Conservation (phyloP, 1,140 invertebrate genomes). For the Augochlora pura region DNA sequence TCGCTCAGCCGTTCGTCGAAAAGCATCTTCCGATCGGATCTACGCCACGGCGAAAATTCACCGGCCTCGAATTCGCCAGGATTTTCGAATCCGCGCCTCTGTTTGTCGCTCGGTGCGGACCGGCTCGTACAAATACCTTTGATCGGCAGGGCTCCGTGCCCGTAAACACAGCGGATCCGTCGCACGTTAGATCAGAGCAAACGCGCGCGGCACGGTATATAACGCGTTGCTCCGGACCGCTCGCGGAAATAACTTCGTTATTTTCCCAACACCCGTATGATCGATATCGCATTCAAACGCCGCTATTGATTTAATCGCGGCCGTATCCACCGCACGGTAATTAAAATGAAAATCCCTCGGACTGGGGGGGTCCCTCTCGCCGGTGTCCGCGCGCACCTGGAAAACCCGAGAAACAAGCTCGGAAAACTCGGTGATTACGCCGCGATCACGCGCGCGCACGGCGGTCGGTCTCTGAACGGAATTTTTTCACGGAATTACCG, state of each 20-base stretch:
- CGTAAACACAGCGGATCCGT: not conserved
- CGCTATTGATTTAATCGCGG: conserved; percentile 51
- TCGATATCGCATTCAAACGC: conserved; percentile 44
- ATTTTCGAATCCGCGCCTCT: too few relatives aligned
- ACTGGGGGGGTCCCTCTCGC: not conserved
- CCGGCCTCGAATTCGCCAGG: too few relatives aligned
- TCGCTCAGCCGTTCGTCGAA: too few relatives aligned
- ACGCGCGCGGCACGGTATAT: not conserved
- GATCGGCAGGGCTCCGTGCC: not conserved
- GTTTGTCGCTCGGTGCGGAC: too few relatives aligned
- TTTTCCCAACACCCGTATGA: conserved; percentile 53
- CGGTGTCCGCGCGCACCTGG: not conserved
- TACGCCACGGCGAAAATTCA: too few relatives aligned
- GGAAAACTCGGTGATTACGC: too few relatives aligned
- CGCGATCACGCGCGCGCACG: too few relatives aligned
- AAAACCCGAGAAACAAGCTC: too few relatives aligned
- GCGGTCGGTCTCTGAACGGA: too few relatives aligned
- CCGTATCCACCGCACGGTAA: conserved; percentile 38
- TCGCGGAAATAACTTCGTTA: conserved; percentile 52
- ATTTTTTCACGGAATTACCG: too few relatives aligned
- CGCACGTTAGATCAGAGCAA: not conserved
- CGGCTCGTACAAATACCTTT: not conserved
- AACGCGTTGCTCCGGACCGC: conserved; percentile 8
- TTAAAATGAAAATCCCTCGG: conserved; percentile 40
- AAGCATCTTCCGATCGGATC: too few relatives aligned